phyloP scores from a whole-genome alignment of 1,140 invertebrate species.

The Mercenaria mercenaria region DNA sequence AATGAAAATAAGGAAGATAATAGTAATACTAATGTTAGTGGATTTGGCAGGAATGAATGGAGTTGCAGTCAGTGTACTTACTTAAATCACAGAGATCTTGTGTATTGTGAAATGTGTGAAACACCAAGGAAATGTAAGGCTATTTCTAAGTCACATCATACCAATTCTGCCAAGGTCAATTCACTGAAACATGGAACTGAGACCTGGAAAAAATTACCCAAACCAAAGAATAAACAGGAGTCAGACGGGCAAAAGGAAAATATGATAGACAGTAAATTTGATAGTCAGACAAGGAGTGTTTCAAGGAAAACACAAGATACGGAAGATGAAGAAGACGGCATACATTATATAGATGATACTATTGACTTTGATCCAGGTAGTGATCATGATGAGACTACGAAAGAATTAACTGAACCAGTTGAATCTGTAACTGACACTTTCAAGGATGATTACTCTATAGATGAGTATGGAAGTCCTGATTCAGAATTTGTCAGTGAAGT shows the following conservation, averaged over 20 bases:
- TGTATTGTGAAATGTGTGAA: conserved; percentile 82
- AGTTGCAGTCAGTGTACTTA: conserved; percentile 78
- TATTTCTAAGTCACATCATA: not conserved
- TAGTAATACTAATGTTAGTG: not conserved
- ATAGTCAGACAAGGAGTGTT: not conserved
- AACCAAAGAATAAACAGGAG: not conserved
- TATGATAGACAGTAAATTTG: not conserved
- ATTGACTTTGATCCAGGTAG: not conserved
- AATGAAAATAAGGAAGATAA: not conserved
- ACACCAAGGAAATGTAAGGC: conserved; percentile 71
- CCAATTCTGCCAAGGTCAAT: not conserved
- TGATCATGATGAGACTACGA: not conserved
- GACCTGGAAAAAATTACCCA: not conserved
- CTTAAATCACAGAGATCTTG: conserved; percentile 75
- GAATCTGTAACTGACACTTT: not conserved
- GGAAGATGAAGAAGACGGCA: not conserved
- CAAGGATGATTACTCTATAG: not conserved
- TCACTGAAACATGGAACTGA: not conserved
- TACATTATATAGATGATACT: not conserved
- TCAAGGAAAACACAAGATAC: not conserved
- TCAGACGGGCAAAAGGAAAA: too few relatives aligned
- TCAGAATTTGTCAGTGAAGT: not conserved
- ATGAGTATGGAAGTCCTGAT: not conserved
- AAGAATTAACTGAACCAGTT: not conserved
- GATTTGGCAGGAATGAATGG: conserved; percentile 62